Percentiles rank a stretch among this genome's conserved stretches.
Evolutionary conservation across 1,140 invertebrate genomes (phyloP).

Genomic region (Drosophila setifemur): DNA sequence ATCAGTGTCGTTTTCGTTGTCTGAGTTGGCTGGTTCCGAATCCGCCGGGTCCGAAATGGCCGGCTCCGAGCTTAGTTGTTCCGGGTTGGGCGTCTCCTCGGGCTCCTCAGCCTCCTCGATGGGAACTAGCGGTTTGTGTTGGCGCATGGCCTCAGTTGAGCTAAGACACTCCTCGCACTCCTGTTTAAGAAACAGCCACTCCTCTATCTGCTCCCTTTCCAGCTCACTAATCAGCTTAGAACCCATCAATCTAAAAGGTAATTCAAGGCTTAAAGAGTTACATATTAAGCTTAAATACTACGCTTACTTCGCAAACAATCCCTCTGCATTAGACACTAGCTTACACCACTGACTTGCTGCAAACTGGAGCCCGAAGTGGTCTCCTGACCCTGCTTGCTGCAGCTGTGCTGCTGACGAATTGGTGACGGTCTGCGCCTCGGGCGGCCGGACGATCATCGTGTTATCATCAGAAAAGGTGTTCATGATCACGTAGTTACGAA

Average conservation of each 20-base stretch:
- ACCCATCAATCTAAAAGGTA: constrained; percentile 74
- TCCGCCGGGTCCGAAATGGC: constrained; percentile 64
- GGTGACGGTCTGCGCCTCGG: constrained; percentile 58
- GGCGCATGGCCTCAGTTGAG: constrained; percentile 83
- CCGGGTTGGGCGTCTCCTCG: constrained; percentile 84
- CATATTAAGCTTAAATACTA: neutral
- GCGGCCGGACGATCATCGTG: constrained; percentile 82
- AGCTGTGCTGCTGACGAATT: constrained; percentile 7
- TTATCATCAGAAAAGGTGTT: constrained; percentile 87
- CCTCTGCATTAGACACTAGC: constrained; percentile 91
- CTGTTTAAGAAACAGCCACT: constrained; percentile 92
- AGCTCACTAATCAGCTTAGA: constrained; percentile 86
- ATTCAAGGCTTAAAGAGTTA: neutral
- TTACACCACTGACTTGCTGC: constrained; percentile 92
- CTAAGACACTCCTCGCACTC: constrained; percentile 92
- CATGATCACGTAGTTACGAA: constrained; percentile 87
- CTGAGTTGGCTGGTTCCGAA: constrained; percentile 83
- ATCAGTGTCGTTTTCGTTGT: constrained; percentile 87
- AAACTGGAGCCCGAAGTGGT: constrained; percentile 89
- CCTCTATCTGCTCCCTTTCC: constrained; percentile 88
- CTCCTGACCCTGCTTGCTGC: constrained; percentile 17
- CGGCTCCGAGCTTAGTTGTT: constrained; percentile 82
- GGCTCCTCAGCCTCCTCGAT: constrained; percentile 86
- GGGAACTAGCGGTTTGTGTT: constrained; percentile 85
- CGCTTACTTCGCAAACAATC: constrained; percentile 87